phyloP scores from a whole-genome alignment of 2,888 invertebrate species.

The Plebejus argus region DNA sequence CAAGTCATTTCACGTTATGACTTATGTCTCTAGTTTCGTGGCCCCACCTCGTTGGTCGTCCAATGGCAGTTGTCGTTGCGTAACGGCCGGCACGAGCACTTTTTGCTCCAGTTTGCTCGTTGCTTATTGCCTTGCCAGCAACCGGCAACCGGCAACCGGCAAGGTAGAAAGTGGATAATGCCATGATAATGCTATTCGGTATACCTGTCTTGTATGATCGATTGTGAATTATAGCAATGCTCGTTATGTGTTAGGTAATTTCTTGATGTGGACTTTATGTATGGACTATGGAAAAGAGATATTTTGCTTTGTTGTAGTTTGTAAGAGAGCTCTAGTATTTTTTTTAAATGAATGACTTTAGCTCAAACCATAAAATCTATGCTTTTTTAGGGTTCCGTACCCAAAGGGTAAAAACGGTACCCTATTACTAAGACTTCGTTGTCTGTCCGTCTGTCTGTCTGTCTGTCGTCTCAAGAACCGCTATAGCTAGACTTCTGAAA shows the following conservation, averaged over 20 bases:
- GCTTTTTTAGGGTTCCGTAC: too few species aligned
- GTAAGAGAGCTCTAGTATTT: too few species aligned
- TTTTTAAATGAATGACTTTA: too few species aligned
- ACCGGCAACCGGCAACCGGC: background rate
- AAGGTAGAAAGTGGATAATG: constrained; percentile 37
- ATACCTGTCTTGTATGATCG: background rate
- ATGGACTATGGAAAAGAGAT: background rate
- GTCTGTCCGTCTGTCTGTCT: too few species aligned
- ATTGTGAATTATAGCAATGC: background rate
- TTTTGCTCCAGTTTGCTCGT: constrained; percentile 35
- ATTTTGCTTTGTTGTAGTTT: background rate
- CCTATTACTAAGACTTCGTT: too few species aligned
- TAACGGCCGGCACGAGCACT: constrained; percentile 39
- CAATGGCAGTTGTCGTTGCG: constrained; percentile 38
- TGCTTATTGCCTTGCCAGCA: background rate
- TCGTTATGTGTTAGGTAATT: background rate
- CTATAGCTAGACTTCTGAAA: too few species aligned
- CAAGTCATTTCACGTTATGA: too few species aligned
- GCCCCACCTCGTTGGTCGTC: constrained; percentile 32
- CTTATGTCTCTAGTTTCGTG: too few species aligned
- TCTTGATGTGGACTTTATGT: background rate
- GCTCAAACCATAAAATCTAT: too few species aligned
- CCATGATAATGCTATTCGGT: constrained; percentile 12
- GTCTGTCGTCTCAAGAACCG: too few species aligned
- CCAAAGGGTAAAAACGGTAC: too few species aligned